Conservation (phyloP, 2,113 vertebrate species). For the Edolisoma coerulescens region DNA sequence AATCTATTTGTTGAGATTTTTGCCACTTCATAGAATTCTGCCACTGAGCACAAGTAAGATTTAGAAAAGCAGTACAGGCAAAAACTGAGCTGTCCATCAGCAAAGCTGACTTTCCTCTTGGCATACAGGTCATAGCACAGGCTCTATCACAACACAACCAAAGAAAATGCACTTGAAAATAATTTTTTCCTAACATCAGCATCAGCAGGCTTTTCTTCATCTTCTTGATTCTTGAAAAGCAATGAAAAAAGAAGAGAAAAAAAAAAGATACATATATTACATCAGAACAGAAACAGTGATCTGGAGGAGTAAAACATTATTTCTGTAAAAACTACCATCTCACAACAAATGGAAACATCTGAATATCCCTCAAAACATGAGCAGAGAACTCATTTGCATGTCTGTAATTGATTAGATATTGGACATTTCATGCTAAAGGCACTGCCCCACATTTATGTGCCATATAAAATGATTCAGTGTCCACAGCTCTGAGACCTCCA, state of each 20-base stretch:
- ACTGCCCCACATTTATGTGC: not conserved
- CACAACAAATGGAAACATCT: not conserved
- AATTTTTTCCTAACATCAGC: conserved; percentile 52
- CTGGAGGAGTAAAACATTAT: not conserved
- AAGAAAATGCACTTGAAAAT: conserved; percentile 1
- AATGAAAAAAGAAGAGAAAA: not conserved
- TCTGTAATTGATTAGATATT: not conserved
- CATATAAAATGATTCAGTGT: not conserved
- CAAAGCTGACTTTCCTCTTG: not conserved
- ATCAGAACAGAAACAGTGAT: not conserved
- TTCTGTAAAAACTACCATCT: not conserved
- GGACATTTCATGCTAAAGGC: not conserved
- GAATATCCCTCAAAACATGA: not conserved
- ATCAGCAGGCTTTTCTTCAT: conserved; percentile 51
- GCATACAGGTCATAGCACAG: not conserved
- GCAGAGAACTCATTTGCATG: not conserved
- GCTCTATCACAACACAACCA: conserved; percentile 35
- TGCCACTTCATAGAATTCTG: conserved; percentile 23
- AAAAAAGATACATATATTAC: not conserved
- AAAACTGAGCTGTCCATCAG: not conserved
- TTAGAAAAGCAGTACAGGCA: not conserved
- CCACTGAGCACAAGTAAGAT: conserved; percentile 30
- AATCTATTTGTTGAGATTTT: not conserved
- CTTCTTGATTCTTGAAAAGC: conserved; percentile 66
- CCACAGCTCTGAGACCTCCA: not conserved